These are phyloP conservation scores for Ectemnius lituratus DNA, from an alignment of 2,888 invertebrate species.

Conservation along the genomic window DNA sequence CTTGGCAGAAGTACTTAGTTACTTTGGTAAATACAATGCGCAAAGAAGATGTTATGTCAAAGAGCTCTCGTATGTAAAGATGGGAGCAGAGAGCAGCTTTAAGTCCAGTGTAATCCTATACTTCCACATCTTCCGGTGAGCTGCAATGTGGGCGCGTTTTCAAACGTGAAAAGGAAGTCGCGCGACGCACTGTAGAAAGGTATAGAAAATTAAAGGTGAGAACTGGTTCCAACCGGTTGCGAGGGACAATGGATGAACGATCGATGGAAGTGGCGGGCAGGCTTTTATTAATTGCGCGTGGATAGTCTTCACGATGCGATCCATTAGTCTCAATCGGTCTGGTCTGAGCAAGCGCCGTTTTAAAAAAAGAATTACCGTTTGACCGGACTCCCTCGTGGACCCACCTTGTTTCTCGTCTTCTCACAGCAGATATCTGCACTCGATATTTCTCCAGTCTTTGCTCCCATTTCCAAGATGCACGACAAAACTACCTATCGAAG, in stretches of 20 bases:
- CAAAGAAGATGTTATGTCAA: too few species aligned
- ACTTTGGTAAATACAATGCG: background rate
- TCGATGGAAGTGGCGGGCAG: slow-evolving; percentile 15
- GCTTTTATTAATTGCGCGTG: slow-evolving; percentile 23
- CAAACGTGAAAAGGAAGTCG: background rate
- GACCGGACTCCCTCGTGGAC: background rate
- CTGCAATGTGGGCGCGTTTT: background rate
- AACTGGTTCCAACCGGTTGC: slow-evolving; percentile 29
- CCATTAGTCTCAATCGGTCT: slow-evolving; percentile 17
- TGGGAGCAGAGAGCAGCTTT: too few species aligned
- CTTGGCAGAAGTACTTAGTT: background rate
- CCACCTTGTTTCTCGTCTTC: background rate
- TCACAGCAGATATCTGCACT: background rate
- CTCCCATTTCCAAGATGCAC: background rate
- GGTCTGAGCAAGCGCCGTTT: slow-evolving; percentile 6
- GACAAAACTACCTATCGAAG: background rate
- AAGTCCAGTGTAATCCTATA: too few species aligned
- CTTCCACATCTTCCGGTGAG: background rate
- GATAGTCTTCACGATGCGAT: slow-evolving; percentile 13
- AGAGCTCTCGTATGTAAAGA: too few species aligned
- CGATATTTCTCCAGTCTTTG: background rate
- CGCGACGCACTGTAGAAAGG: background rate
- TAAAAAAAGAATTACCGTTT: background rate
- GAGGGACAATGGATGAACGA: slow-evolving; percentile 24
- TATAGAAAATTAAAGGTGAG: slow-evolving; percentile 12